A percentile compares a stretch with the other conserved stretches of the same genome.
These are phyloP conservation scores for Epinephelus lanceolatus DNA, from an alignment of 2,113 vertebrate genomes.

Conservation along the genomic window DNA sequence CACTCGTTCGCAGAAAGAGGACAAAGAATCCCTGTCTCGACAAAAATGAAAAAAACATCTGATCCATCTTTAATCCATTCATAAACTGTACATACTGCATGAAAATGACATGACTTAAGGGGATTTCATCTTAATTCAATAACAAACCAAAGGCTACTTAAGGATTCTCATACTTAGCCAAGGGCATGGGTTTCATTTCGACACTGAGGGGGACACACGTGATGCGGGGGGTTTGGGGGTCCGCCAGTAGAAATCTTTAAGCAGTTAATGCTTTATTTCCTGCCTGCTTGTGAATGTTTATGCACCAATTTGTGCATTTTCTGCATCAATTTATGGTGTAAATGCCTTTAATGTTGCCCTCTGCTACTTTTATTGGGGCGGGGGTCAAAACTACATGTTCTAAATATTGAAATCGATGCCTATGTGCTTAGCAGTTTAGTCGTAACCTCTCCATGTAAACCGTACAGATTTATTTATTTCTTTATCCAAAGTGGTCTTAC, in stretches of 20 bases:
- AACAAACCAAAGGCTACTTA: slow-evolving; percentile 4
- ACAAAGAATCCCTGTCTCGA: neutral
- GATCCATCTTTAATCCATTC: slow-evolving; percentile 10
- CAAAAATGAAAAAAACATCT: neutral
- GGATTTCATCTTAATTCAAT: neutral
- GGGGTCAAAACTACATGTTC: too few relatives aligned
- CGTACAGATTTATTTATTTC: neutral
- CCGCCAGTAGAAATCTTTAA: too few relatives aligned
- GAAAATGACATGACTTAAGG: neutral
- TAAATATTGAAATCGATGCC: too few relatives aligned
- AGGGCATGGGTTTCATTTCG: too few relatives aligned
- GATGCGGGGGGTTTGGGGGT: too few relatives aligned
- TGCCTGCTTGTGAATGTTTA: too few relatives aligned
- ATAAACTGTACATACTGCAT: neutral
- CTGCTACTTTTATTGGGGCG: too few relatives aligned
- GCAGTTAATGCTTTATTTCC: too few relatives aligned
- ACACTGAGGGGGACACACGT: too few relatives aligned
- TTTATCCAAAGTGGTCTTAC: neutral
- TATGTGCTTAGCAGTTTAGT: neutral
- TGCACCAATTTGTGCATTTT: too few relatives aligned
- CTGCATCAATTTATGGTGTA: too few relatives aligned
- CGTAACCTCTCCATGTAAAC: neutral
- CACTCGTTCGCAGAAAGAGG: neutral
- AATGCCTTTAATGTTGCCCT: too few relatives aligned
- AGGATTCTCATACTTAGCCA: neutral